These are phyloP conservation scores for Rhorus exstirpatorius DNA, from an alignment of 2,888 invertebrate species.

Conservation along the genomic window DNA sequence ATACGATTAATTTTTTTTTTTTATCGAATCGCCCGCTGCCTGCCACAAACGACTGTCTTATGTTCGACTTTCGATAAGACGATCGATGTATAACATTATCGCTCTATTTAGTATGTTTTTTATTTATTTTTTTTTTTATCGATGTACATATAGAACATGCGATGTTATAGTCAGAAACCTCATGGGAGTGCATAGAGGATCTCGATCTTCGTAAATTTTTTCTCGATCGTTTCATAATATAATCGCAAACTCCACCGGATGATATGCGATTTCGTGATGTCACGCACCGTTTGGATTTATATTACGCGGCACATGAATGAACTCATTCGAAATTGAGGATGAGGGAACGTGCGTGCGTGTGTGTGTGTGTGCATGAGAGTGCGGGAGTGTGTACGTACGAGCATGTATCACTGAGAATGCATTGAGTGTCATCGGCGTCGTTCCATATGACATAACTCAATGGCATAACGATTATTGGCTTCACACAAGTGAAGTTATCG, in stretches of 20 bases:
- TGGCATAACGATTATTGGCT: conserved; percentile 14
- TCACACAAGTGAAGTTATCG: background rate
- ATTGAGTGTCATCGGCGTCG: conserved; percentile 42
- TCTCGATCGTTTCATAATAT: conserved; percentile 10
- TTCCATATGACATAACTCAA: background rate
- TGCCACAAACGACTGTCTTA: too few species aligned
- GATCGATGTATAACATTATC: conserved; percentile 12
- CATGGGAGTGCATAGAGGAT: background rate
- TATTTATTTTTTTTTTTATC: too few species aligned
- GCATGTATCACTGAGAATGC: conserved; percentile 31
- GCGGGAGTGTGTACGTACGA: background rate
- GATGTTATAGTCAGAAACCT: conserved; percentile 22
- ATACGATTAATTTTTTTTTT: background rate
- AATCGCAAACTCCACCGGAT: conserved; percentile 26
- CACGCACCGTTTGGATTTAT: conserved; percentile 67
- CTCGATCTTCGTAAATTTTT: conserved; percentile 40
- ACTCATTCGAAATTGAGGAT: conserved; percentile 59
- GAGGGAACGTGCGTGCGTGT: too few species aligned
- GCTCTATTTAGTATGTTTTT: background rate
- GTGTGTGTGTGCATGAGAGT: too few species aligned
- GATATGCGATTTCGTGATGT: conserved; percentile 61
- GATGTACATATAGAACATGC: background rate
- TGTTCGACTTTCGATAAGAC: background rate
- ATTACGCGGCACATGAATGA: conserved; percentile 71
- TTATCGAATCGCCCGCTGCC: background rate